Percentiles rank a stretch among this genome's conserved stretches.
phyloP scores from a whole-genome alignment of 1,140 invertebrate genomes.

The Scaptomyza pallida region DNA sequence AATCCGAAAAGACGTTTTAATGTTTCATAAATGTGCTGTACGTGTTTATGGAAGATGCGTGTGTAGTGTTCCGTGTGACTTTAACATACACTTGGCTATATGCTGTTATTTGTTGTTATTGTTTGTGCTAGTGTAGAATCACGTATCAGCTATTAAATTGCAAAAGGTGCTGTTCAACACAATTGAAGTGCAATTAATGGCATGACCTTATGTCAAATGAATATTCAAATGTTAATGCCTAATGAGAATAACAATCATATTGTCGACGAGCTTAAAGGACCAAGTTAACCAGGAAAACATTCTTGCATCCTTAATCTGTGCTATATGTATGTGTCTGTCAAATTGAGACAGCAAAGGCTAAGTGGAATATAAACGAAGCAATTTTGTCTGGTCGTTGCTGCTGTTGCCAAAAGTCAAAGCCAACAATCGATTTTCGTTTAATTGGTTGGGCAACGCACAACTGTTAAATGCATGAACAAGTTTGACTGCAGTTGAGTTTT shows the following conservation, averaged over 20 bases:
- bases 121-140: conserved; percentile 14
- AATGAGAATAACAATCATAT: background rate
- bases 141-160: conserved; percentile 38
- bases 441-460: background rate
- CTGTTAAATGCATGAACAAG: too few species aligned
- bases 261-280: background rate
- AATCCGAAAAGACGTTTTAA: conserved; percentile 53
- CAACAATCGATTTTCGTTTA: conserved; percentile 6
- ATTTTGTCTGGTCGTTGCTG: background rate
- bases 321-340: background rate
- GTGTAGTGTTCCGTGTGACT: conserved; percentile 20
- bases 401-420: background rate
- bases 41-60: conserved; percentile 52
- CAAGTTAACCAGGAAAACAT: background rate
- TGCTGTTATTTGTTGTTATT: conserved; percentile 4
- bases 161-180: conserved; percentile 14
- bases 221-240: background rate
- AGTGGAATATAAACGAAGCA: background rate
- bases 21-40: conserved; percentile 61
- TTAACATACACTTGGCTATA: conserved; percentile 21
- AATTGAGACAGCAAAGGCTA: background rate
- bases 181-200: conserved; percentile 20
- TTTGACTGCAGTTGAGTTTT: background rate
- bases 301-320: background rate
- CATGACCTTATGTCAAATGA: background rate